These are phyloP conservation scores for Heteropelma amictum DNA, from an alignment of 2,888 invertebrate species.

Conservation along the genomic window DNA sequence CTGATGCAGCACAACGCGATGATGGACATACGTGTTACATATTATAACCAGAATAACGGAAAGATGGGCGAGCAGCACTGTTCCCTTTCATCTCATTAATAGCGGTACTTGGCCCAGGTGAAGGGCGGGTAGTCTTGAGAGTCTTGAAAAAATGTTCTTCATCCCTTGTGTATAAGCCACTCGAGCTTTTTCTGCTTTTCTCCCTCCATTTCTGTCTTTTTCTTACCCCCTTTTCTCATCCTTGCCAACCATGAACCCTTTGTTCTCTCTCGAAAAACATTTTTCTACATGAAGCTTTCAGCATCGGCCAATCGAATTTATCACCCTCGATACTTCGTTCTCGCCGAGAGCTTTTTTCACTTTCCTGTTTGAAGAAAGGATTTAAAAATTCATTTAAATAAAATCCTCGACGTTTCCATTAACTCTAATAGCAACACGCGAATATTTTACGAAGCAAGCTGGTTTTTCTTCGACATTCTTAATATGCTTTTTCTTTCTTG, in stretches of 20 bases:
- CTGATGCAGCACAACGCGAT: conserved; percentile 41
- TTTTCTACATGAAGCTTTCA: conserved; percentile 23
- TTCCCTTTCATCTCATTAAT: conserved; percentile 60
- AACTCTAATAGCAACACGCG: neutral
- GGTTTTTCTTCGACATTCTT: too few relatives aligned
- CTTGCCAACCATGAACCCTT: conserved; percentile 21
- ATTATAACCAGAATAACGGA: too few relatives aligned
- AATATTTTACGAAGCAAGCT: neutral
- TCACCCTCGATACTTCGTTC: conserved; percentile 27
- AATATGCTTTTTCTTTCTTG: too few relatives aligned
- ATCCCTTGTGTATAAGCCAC: conserved; percentile 36
- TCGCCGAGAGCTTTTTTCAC: conserved; percentile 9
- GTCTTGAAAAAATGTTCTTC: conserved; percentile 54
- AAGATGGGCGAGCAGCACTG: conserved; percentile 1
- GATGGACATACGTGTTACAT: conserved; percentile 50
- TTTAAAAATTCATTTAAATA: neutral
- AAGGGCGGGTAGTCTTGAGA: conserved; percentile 31
- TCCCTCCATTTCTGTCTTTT: neutral
- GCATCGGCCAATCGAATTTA: conserved; percentile 38
- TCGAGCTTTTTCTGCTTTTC: conserved; percentile 23
- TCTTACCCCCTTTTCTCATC: conserved; percentile 5
- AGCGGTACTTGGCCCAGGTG: conserved; percentile 51
- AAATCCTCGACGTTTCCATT: neutral
- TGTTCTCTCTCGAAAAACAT: conserved; percentile 40
- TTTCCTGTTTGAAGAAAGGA: neutral